Conservation (phyloP, 64 coral and sea anemone genomes). For the Platygyra sinensis region DNA sequence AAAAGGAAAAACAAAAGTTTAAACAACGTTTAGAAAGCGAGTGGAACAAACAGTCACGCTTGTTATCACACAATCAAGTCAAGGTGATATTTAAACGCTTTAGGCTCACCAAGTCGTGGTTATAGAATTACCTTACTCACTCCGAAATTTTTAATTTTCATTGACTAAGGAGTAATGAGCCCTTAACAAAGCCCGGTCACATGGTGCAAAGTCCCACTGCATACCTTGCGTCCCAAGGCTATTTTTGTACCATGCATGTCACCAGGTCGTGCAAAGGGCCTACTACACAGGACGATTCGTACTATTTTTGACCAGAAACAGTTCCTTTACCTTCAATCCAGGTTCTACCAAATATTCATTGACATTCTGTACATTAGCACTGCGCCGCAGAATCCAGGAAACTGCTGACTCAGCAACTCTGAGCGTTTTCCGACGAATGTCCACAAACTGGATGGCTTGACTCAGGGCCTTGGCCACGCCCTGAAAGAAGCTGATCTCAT, state of each 20-base stretch:
- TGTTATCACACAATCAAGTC: neutral
- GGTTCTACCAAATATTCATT: constrained; percentile 96
- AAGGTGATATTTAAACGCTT: too few relatives aligned
- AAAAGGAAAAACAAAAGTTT: too few relatives aligned
- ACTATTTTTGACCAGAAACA: neutral
- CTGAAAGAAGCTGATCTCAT: constrained; percentile 98
- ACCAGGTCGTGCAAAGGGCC: too few relatives aligned
- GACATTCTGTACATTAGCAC: constrained; percentile 75
- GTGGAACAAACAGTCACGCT: neutral
- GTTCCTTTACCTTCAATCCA: constrained; percentile 66
- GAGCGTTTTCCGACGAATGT: constrained; percentile 90
- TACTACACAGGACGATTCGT: neutral
- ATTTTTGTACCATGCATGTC: too few relatives aligned
- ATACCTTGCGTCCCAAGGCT: too few relatives aligned
- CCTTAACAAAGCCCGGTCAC: too few relatives aligned
- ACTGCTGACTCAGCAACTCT: constrained; percentile 98
- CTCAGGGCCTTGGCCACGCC: constrained; percentile 87
- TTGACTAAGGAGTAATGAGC: too few relatives aligned
- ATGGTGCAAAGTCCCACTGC: too few relatives aligned
- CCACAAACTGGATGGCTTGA: constrained; percentile 93
- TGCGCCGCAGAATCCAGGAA: constrained; percentile 89
- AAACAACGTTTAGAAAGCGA: neutral
- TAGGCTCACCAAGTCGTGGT: too few relatives aligned
- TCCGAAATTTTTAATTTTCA: too few relatives aligned
- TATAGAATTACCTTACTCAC: too few relatives aligned